phyloP scores from a whole-genome alignment of 2,888 invertebrate species.

The Hecatera dysodea region DNA sequence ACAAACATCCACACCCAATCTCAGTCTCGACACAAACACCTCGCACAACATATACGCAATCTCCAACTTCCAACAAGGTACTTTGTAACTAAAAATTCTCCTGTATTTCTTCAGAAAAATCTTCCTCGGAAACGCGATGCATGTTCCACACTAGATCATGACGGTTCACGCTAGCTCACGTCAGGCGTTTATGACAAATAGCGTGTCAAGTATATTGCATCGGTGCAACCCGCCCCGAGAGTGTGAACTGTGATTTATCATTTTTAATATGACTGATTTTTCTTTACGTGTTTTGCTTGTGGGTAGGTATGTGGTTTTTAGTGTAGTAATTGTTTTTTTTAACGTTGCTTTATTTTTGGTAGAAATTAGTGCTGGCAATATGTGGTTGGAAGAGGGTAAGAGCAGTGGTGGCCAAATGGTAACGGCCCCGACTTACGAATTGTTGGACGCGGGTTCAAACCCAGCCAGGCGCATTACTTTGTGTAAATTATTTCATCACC shows the following conservation, averaged over 20 bases:
- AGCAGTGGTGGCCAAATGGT: too few species aligned
- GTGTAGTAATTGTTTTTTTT: too few species aligned
- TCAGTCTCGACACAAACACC: neutral
- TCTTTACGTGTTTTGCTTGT: constrained; percentile 11
- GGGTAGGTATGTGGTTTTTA: neutral
- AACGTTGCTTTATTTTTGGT: too few species aligned
- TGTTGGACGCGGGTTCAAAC: too few species aligned
- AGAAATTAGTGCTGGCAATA: too few species aligned
- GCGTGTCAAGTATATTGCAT: constrained; percentile 65
- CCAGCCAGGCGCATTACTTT: too few species aligned
- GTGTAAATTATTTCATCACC: too few species aligned
- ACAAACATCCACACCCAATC: neutral
- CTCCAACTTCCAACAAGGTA: constrained; percentile 21
- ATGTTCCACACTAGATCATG: constrained; percentile 58
- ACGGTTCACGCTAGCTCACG: constrained; percentile 54
- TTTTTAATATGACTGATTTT: constrained; percentile 64
- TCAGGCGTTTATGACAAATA: constrained; percentile 61
- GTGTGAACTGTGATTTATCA: constrained; percentile 63
- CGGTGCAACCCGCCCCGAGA: constrained; percentile 56
- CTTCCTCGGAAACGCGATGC: constrained; percentile 42
- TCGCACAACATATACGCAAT: constrained; percentile 9
- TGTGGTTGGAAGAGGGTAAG: too few species aligned
- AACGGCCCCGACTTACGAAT: too few species aligned
- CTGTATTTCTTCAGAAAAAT: constrained; percentile 55
- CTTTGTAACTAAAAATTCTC: constrained; percentile 40